phyloP scores from a whole-genome alignment of 2,797 vertebrate species.

The Thamnophis elegans region DNA sequence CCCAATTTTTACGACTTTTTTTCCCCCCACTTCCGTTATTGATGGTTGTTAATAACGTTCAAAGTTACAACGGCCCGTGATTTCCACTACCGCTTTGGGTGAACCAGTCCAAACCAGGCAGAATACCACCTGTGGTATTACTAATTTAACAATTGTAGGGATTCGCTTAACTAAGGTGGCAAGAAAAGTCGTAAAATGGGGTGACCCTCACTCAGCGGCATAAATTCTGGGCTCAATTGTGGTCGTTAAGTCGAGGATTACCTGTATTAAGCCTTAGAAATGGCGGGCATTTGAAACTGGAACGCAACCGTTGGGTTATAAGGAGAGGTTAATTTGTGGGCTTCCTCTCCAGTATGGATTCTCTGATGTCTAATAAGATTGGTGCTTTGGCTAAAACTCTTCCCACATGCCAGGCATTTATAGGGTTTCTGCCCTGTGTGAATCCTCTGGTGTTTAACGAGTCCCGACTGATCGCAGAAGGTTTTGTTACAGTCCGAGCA shows the following conservation, averaged over 20 bases:
- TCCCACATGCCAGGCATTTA: slow-evolving; percentile 2
- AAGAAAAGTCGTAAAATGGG: neutral
- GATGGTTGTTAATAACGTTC: too few species aligned
- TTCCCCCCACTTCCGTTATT: too few species aligned
- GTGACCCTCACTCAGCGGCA: neutral
- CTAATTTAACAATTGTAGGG: too few species aligned
- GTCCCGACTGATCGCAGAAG: slow-evolving; percentile 1
- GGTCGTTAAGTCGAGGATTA: too few species aligned
- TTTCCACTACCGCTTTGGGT: too few species aligned
- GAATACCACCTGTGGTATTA: too few species aligned
- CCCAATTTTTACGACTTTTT: too few species aligned
- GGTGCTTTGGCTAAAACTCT: slow-evolving; percentile 10
- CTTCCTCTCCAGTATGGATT: neutral
- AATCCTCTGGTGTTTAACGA: slow-evolving; percentile 16
- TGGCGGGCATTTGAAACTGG: neutral
- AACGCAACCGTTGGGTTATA: neutral
- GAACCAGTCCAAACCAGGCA: too few species aligned
- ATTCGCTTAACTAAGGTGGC: too few species aligned
- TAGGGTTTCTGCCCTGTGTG: slow-evolving; percentile 22
- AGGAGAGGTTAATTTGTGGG: neutral
- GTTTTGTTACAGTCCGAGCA: slow-evolving; percentile 20
- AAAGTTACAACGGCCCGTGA: too few species aligned
- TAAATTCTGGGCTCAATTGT: neutral
- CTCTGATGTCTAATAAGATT: slow-evolving; percentile 10
- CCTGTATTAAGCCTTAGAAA: neutral